phyloP scores from a whole-genome alignment of 1,140 invertebrate genomes.

The Drosophila pseudoobscura region DNA sequence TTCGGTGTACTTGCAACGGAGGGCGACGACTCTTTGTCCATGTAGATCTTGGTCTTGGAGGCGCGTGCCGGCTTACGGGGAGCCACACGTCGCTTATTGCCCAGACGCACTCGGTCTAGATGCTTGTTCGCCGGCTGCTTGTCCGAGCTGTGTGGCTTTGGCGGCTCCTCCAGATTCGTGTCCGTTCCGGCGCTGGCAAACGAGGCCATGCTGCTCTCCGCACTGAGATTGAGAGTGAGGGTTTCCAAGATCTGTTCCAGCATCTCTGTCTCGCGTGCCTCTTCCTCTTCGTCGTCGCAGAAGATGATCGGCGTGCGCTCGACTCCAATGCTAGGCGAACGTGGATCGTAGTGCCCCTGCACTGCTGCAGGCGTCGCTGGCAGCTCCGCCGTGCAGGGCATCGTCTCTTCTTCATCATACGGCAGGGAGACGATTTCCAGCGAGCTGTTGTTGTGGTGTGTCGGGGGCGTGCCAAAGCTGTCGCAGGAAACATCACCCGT shows the following conservation, averaged over 20 bases:
- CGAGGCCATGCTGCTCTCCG: conserved; percentile 63
- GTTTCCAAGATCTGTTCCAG: conserved; percentile 75
- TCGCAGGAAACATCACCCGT: conserved; percentile 25
- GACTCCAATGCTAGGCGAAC: conserved; percentile 83
- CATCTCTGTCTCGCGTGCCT: conserved; percentile 66
- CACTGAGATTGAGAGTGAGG: conserved; percentile 66
- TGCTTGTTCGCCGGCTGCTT: conserved; percentile 63
- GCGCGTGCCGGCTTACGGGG: conserved; percentile 60
- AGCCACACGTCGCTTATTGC: conserved; percentile 59
- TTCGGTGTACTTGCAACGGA: conserved; percentile 11
- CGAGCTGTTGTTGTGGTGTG: conserved; percentile 54
- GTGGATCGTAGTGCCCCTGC: conserved; percentile 73
- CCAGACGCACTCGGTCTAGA: conserved; percentile 70
- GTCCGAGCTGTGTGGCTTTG: neutral
- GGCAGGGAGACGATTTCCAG: conserved; percentile 60
- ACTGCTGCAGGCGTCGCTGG: conserved; percentile 25
- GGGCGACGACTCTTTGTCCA: conserved; percentile 50
- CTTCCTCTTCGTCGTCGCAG: conserved; percentile 72
- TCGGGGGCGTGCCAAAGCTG: conserved; percentile 11
- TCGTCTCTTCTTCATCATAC: conserved; percentile 67
- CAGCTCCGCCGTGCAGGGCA: conserved; percentile 54
- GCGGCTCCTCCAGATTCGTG: conserved; percentile 19
- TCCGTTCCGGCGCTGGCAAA: conserved; percentile 48
- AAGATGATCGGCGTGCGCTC: conserved; percentile 84
- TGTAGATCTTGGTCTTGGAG: conserved; percentile 62